Conservation (phyloP, 2,113 vertebrate genomes). For the Balaeniceps rex region DNA sequence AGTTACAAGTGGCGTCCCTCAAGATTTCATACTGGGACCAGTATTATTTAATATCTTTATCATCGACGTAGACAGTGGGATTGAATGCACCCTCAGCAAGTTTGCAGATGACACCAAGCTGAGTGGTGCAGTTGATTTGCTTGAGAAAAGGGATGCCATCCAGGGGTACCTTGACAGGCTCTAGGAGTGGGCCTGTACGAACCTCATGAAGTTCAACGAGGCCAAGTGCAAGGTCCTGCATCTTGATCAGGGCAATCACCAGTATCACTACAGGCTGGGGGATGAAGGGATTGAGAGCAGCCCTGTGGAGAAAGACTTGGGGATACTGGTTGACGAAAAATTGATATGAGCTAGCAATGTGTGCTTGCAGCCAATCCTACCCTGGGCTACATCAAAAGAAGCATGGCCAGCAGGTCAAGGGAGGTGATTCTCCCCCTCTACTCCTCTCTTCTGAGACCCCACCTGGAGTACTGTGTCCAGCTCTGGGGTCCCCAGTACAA, state of each 20-base stretch:
- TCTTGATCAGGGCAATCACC: no score
- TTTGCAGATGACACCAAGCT: not conserved
- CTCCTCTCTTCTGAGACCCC: not conserved
- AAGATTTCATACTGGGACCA: no score
- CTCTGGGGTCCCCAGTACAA: not conserved
- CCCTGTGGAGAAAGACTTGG: not conserved
- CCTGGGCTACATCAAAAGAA: not conserved
- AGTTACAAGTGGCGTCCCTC: not conserved
- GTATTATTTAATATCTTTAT: not conserved
- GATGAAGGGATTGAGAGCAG: no score
- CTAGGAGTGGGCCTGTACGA: no score
- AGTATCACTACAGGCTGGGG: no score
- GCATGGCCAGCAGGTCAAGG: not conserved
- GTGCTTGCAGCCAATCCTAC: not conserved
- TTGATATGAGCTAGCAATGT: not conserved
- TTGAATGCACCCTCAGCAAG: not conserved
- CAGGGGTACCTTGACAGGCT: not conserved
- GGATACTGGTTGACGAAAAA: not conserved
- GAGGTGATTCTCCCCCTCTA: rapidly evolving
- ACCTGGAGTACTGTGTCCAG: not conserved
- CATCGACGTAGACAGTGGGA: not conserved
- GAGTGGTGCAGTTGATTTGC: not conserved
- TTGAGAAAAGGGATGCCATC: not conserved
- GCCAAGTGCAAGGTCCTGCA: no score
- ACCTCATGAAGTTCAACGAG: not conserved